These are phyloP conservation scores for Sanderia malayensis DNA, from an alignment of 30 jellyfish, hydroid and myxozoan species.

Conservation along the genomic window DNA sequence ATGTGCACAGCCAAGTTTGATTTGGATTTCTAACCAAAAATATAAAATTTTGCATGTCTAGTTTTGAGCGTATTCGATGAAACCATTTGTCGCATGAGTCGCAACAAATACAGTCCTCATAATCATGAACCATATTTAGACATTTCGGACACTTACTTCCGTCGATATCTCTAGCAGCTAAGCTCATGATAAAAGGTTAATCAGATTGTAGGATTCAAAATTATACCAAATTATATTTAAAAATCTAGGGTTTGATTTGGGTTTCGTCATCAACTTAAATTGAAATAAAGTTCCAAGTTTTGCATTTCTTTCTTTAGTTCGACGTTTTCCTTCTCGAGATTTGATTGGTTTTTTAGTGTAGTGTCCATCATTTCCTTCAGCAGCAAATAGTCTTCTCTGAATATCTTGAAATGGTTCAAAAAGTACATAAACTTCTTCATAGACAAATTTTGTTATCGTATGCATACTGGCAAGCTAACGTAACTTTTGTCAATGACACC, in stretches of 20 bases:
- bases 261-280: too few relatives aligned
- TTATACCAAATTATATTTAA: too few relatives aligned
- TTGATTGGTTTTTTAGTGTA: not conserved
- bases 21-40: not conserved
- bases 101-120: not conserved
- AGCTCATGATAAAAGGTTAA: not conserved
- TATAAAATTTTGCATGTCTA: not conserved
- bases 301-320: not conserved
- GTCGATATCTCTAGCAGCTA: not conserved
- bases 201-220: not conserved
- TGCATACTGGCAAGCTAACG: too few relatives aligned
- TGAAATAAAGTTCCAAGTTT: not conserved
- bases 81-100: not conserved
- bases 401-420: too few relatives aligned
- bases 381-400: too few relatives aligned
- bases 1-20: not conserved
- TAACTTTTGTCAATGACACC: too few relatives aligned
- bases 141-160: not conserved
- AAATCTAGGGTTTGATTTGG: too few relatives aligned
- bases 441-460: too few relatives aligned
- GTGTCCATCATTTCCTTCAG: not conserved
- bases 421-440: too few relatives aligned
- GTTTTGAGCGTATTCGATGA: not conserved
- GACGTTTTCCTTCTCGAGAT: constrained; percentile 1
- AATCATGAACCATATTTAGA: not conserved